Evolutionary conservation across 2,797 vertebrate species (phyloP), one percentile per base, ranked within the genome.

Genomic region (Lagocephalus sceleratus): DNA sequence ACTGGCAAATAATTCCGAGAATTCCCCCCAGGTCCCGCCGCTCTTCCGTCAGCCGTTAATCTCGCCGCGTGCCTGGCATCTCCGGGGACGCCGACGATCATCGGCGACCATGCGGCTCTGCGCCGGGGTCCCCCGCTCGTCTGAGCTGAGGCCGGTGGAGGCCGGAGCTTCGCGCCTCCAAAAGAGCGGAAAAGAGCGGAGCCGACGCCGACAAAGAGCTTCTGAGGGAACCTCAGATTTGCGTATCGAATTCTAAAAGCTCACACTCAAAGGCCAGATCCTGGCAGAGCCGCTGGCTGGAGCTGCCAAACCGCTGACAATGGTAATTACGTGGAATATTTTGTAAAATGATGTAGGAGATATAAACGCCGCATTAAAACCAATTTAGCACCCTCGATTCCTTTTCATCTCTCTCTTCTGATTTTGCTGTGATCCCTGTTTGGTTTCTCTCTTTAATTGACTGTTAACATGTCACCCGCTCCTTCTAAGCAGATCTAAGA

Each of bases 241-340:
- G 8, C 73, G 69, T 73, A 71, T 73, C 84, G 76, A 76, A 83
- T 81, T 79, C 60, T 68, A 51, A 82, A 84, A 79, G 66, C 63
- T 60, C 25, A 65, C 26, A 68, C 74, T 86, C 68, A 72, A 76
- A 85, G 71, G 68, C 60, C 53, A 63, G 65, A 67, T 78, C 58
- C 66, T 88, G 83, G 81, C 86, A 75, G 57, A 63, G 47, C 38
- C 15, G 29, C 47, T 53, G 29, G 14, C 41, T 66, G 32, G 15
- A 9, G 51, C 75, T 85, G 80, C 80, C 80, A 85, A 76, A 80
- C 51, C 66, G 52, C 39, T 48, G 72, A 88, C 77, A 78, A 82
- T 61, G 51, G 81, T 81, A 87, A 89, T 82, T 82, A 83, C 82
- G 85, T 81, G 87, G 87, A 85, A 83, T 76, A 79, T 82, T 73